These are phyloP conservation scores for Xanthorhoe designata DNA, from an alignment of 2,888 invertebrate genomes.

Conservation along the genomic window DNA sequence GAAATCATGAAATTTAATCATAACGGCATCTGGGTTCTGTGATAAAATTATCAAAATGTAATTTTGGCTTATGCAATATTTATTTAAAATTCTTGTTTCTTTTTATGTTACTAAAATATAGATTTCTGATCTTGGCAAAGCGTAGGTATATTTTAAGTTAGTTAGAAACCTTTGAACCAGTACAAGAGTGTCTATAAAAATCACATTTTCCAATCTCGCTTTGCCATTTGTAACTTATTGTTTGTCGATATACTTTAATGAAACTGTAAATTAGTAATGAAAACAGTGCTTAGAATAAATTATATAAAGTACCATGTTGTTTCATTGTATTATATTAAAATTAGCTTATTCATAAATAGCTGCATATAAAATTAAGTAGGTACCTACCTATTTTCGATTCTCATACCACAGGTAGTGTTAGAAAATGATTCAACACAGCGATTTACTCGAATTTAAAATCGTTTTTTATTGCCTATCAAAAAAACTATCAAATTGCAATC, in stretches of 20 bases:
- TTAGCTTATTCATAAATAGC: too few species aligned
- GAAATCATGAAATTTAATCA: constrained; percentile 25
- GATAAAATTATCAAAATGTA: constrained; percentile 70
- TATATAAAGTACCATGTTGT: constrained; percentile 51
- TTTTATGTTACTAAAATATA: constrained; percentile 19
- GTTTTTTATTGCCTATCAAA: too few species aligned
- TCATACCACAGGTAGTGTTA: too few species aligned
- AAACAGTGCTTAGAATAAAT: constrained; percentile 80
- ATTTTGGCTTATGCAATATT: constrained; percentile 60
- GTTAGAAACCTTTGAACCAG: constrained; percentile 6
- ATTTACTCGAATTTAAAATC: too few species aligned
- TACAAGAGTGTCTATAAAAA: constrained; percentile 18
- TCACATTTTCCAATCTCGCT: constrained; percentile 41
- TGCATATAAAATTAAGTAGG: too few species aligned
- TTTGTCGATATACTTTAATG: constrained; percentile 62
- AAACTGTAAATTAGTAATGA: constrained; percentile 71
- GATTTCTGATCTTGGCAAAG: constrained; percentile 34
- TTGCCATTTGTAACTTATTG: constrained; percentile 76
- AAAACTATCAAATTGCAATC: too few species aligned
- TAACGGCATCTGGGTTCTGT: constrained; percentile 63
- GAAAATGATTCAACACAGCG: too few species aligned
- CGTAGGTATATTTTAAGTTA: constrained; percentile 9
- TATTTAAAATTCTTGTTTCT: constrained; percentile 24
- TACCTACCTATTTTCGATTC: too few species aligned
- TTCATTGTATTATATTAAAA: constrained; percentile 27